Conservation (phyloP, 2,888 invertebrate genomes). For the Apotomis capreana region DNA sequence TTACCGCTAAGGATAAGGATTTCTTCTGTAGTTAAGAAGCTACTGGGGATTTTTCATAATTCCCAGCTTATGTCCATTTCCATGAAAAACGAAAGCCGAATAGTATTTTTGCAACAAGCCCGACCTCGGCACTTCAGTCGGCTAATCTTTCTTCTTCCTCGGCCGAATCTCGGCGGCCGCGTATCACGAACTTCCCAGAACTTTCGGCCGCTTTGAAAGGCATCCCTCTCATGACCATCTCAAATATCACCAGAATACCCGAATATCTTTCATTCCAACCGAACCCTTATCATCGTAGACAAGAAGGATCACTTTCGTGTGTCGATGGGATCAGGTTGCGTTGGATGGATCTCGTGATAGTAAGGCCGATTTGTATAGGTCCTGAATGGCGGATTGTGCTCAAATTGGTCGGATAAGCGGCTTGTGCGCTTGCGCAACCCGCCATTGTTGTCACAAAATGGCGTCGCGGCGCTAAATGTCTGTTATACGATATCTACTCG, state of each 20-base stretch:
- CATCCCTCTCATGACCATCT: slow-evolving; percentile 54
- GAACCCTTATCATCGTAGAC: not conserved
- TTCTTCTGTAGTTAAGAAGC: not conserved
- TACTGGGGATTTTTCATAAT: not conserved
- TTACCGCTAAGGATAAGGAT: no score
- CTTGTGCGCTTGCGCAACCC: slow-evolving; percentile 59
- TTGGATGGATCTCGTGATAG: slow-evolving; percentile 49
- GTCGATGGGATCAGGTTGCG: not conserved
- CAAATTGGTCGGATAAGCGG: slow-evolving; percentile 71
- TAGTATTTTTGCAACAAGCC: not conserved
- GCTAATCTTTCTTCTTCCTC: slow-evolving; percentile 22
- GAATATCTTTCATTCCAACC: not conserved
- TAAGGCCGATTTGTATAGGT: slow-evolving; percentile 65
- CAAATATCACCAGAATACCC: slow-evolving; percentile 50
- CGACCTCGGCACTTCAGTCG: slow-evolving; percentile 15
- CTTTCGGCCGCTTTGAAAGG: slow-evolving; percentile 41
- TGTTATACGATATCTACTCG: slow-evolving; percentile 28
- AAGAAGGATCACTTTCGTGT: not conserved
- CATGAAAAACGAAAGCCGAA: not conserved
- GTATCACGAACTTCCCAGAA: slow-evolving; percentile 37
- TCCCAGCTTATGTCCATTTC: not conserved
- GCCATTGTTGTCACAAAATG: slow-evolving; percentile 59
- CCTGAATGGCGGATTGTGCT: slow-evolving; percentile 54
- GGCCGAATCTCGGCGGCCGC: slow-evolving; percentile 11
- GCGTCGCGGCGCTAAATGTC: slow-evolving; percentile 44